These are phyloP conservation scores for Drosophila rubida DNA, from an alignment of 2,888 invertebrate genomes.

Conservation along the genomic window DNA sequence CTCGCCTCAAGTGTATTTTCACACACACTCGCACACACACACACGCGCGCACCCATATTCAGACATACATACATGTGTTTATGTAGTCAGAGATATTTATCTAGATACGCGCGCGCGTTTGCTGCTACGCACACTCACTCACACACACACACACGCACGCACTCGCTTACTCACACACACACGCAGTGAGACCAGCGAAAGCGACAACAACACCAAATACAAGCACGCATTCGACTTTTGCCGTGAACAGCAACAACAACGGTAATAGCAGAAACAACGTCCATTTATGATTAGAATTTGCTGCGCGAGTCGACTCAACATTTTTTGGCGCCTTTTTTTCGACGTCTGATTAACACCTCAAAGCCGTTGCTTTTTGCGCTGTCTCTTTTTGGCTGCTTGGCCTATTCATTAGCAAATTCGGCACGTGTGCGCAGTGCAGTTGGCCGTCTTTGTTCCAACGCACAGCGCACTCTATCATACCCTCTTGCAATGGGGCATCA, in stretches of 20 bases:
- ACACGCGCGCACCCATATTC: not conserved
- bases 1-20: slow-evolving; percentile 74
- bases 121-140: slow-evolving; percentile 24
- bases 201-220: slow-evolving; percentile 19
- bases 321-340: slow-evolving; percentile 67
- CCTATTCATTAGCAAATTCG: slow-evolving; percentile 53
- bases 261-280: slow-evolving; percentile 22
- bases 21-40: slow-evolving; percentile 38
- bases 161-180: slow-evolving; percentile 5
- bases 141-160: slow-evolving; percentile 9
- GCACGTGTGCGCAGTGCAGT: slow-evolving; percentile 49
- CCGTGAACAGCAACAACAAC: slow-evolving; percentile 14
- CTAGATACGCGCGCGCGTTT: slow-evolving; percentile 71
- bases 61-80: not conserved
- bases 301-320: no score
- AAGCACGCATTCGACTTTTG: slow-evolving; percentile 28
- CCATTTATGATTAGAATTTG: slow-evolving; percentile 61
- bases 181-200: slow-evolving; percentile 26
- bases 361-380: slow-evolving; percentile 50
- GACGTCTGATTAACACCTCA: slow-evolving; percentile 72
- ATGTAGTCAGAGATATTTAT: slow-evolving; percentile 63
- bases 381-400: slow-evolving; percentile 11
- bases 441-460: not conserved
- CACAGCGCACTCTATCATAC: not conserved
- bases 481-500: not conserved